These are phyloP conservation scores for Axea sp. DNA, from an alignment of 2,888 invertebrate species.

Conservation along the genomic window DNA sequence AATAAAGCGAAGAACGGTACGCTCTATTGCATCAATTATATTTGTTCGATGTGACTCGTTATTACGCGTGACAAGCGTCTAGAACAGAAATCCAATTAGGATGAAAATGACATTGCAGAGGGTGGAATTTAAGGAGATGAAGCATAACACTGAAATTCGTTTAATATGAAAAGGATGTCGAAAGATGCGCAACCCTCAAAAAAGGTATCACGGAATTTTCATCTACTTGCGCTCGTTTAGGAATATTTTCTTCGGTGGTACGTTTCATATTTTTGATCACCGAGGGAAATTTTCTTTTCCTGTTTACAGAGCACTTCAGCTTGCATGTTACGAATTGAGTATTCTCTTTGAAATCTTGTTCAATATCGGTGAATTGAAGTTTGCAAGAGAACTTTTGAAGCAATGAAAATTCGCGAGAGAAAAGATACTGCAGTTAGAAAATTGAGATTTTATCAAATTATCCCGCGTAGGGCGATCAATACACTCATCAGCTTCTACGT, in stretches of 20 bases:
- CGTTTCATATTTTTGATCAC: constrained; percentile 44
- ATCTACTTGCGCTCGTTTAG: constrained; percentile 21
- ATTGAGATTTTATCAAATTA: constrained; percentile 45
- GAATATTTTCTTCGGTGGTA: constrained; percentile 12
- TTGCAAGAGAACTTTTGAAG: constrained; percentile 45
- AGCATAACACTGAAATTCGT: too few relatives aligned
- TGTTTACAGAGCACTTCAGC: constrained; percentile 56
- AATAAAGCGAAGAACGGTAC: too few relatives aligned
- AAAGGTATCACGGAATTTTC: constrained; percentile 8
- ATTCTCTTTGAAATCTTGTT: constrained; percentile 59
- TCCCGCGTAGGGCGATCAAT: constrained; percentile 9
- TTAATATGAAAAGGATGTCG: too few relatives aligned
- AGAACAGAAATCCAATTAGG: too few relatives aligned
- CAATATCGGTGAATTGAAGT: constrained; percentile 53
- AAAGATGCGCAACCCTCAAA: background rate
- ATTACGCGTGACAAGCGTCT: too few relatives aligned
- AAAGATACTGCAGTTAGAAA: constrained; percentile 41
- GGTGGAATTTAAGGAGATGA: too few relatives aligned
- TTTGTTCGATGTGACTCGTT: too few relatives aligned
- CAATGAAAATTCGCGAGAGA: constrained; percentile 36
- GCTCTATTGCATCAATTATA: too few relatives aligned
- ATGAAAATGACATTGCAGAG: too few relatives aligned
- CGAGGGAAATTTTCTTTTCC: constrained; percentile 52
- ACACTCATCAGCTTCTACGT: background rate
- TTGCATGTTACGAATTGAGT: constrained; percentile 48